Evolutionary conservation across 2,797 vertebrate species (phyloP), one percentile per base, ranked within the genome.

Genomic region (Rhinella marina): DNA sequence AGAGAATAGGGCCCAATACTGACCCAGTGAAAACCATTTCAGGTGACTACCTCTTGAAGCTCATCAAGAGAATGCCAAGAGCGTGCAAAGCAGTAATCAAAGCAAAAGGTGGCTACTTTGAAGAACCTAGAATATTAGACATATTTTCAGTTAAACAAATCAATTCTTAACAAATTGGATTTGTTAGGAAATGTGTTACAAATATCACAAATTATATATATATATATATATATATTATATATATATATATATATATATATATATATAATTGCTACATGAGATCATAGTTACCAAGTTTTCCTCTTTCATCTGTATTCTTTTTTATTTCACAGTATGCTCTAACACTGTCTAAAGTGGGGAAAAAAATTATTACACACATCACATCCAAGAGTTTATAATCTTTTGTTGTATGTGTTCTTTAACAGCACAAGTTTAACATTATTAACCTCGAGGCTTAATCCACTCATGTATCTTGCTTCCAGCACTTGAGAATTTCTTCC

Each of bases 401-500:
- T 79, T 59, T 80, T 70, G 64, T 81, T 80, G 72, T n/a, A 48
- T 77, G 50, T 77, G 73, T 84, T 68, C 80, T 68, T 76, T 83
- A 87, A 76, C 68, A 87, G 76, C 57, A 76, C 41, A 78, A 82
- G 81, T 83, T 83, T 82, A 87, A 83, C 81, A 66, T 87, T 87
- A 87, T 87, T 87, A 87, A 87, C 86, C 86, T 70, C 57, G 8
- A 78, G 61, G 73, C 82, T 86, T 89, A 89, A 89, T 86, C 78
- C 79, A 78, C 84, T 86, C 80, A 32, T 81, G 81, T 86, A 78
- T 76, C 80, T 29, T 59, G 50, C 72, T 82, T 86, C 70, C 52
- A 78, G 50, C 75, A 80, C 87, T 88, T 86, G 88, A 82, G 82
- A 86, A 64, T 79, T 86, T 86, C 72, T 77, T 89, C 75, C 80